Evolutionary conservation across 1,140 invertebrate species (phyloP).

Genomic region (Oscheius sp.): DNA sequence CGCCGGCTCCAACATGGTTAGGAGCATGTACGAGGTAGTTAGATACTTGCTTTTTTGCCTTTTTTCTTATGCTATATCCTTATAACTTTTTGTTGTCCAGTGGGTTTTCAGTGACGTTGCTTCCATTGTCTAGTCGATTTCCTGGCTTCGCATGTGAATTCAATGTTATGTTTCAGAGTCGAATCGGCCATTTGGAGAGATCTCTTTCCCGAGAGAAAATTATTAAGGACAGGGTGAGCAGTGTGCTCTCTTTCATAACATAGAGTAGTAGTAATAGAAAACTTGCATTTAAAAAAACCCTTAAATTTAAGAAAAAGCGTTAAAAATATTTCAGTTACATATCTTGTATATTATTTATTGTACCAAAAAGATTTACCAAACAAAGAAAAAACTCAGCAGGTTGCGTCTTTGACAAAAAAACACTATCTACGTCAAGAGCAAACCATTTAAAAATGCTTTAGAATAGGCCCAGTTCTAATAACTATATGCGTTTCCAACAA

Average conservation of each 20-base stretch:
- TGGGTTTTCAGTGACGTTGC: not conserved
- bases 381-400: too few relatives aligned
- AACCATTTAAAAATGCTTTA: too few relatives aligned
- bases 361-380: too few relatives aligned
- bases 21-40: slow-evolving; percentile 50
- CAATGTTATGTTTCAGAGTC: slow-evolving; percentile 48
- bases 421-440: too few relatives aligned
- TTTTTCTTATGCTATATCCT: not conserved
- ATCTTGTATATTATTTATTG: too few relatives aligned
- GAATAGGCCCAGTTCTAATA: too few relatives aligned
- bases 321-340: too few relatives aligned
- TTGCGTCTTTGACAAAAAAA: too few relatives aligned
- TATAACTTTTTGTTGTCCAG: not conserved
- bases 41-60: slow-evolving; percentile 25
- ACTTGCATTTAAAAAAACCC: too few relatives aligned
- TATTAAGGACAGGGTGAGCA: slow-evolving; percentile 55
- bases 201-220: slow-evolving; percentile 58
- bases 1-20: slow-evolving; percentile 28
- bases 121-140: not conserved
- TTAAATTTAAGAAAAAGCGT: too few relatives aligned
- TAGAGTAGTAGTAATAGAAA: not conserved
- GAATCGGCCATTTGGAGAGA: slow-evolving; percentile 55
- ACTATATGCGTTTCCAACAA: too few relatives aligned
- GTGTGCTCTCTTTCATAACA: not conserved
- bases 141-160: not conserved